phyloP scores from a whole-genome alignment of 2,888 invertebrate species.

The Poecilus cupreus region DNA sequence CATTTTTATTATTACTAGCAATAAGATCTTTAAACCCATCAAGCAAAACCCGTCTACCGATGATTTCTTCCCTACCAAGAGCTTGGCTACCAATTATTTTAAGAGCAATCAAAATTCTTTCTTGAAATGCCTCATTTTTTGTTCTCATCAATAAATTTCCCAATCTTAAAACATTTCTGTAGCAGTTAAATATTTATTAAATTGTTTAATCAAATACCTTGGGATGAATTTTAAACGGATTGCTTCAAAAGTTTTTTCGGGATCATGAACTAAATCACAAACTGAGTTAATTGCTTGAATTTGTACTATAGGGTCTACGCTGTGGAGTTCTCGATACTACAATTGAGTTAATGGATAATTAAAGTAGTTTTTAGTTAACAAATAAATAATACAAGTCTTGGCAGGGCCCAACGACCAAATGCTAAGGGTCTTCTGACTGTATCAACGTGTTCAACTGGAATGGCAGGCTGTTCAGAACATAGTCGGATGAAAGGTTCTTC shows the following conservation, averaged over 20 bases:
- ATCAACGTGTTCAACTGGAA: slow-evolving; percentile 71
- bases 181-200: neutral
- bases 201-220: slow-evolving; percentile 65
- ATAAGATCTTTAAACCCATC: slow-evolving; percentile 68
- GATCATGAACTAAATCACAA: slow-evolving; percentile 71
- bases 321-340: slow-evolving; percentile 71
- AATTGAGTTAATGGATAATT: neutral
- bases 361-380: neutral
- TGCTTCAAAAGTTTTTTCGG: slow-evolving; percentile 72
- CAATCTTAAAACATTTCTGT: slow-evolving; percentile 65
- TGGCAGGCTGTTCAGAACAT: slow-evolving; percentile 70
- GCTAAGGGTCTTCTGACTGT: slow-evolving; percentile 71
- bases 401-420: slow-evolving; percentile 72
- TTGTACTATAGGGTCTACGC: slow-evolving; percentile 67
- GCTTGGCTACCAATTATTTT: slow-evolving; percentile 69
- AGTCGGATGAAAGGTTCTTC: slow-evolving; percentile 69
- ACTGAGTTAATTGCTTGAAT: slow-evolving; percentile 72
- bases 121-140: slow-evolving; percentile 69
- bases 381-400: slow-evolving; percentile 68
- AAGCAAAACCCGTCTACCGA: slow-evolving; percentile 68
- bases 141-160: slow-evolving; percentile 66
- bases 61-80: slow-evolving; percentile 70
- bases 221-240: slow-evolving; percentile 70
- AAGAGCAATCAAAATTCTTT: slow-evolving; percentile 70
- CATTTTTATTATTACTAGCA: slow-evolving; percentile 68